phyloP scores from a whole-genome alignment of 2,888 invertebrate species.

The Spialia ferax region DNA sequence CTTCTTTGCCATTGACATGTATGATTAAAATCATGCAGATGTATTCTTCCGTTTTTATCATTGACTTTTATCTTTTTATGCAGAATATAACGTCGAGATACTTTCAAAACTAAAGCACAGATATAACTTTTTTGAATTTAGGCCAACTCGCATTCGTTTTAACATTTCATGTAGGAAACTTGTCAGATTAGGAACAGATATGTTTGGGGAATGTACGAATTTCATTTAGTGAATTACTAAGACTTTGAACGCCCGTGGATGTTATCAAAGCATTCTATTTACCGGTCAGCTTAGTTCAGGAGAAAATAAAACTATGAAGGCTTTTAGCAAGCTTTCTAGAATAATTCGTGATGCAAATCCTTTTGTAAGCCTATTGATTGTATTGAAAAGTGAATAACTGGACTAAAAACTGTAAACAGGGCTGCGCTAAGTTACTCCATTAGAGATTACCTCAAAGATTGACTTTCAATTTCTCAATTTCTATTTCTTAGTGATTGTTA shows the following conservation, averaged over 20 bases:
- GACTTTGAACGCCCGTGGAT: not conserved
- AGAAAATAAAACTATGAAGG: not conserved
- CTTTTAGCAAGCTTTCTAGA: not conserved
- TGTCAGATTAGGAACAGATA: not conserved
- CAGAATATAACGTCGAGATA: not conserved
- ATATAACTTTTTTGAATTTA: conserved; percentile 1
- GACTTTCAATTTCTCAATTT: too few relatives aligned
- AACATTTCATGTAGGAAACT: not conserved
- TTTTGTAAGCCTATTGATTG: too few relatives aligned
- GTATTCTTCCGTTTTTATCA: conserved; percentile 5
- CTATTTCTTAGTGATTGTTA: too few relatives aligned
- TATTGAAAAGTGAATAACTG: too few relatives aligned
- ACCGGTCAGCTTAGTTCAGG: not conserved
- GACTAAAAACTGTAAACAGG: too few relatives aligned
- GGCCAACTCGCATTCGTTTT: not conserved
- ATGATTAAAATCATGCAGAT: conserved; percentile 14
- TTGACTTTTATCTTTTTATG: not conserved
- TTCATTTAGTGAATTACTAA: conserved; percentile 1
- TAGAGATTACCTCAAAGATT: too few relatives aligned
- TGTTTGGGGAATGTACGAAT: not conserved
- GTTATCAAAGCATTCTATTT: not conserved
- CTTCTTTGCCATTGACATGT: conserved; percentile 35
- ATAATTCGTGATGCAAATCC: too few relatives aligned
- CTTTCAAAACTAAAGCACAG: not conserved
- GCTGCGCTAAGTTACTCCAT: too few relatives aligned